Evolutionary conservation across 2,797 vertebrate genomes (phyloP), one percentile per base, ranked within the genome.

Genomic region (Phoebastria nigripes): DNA sequence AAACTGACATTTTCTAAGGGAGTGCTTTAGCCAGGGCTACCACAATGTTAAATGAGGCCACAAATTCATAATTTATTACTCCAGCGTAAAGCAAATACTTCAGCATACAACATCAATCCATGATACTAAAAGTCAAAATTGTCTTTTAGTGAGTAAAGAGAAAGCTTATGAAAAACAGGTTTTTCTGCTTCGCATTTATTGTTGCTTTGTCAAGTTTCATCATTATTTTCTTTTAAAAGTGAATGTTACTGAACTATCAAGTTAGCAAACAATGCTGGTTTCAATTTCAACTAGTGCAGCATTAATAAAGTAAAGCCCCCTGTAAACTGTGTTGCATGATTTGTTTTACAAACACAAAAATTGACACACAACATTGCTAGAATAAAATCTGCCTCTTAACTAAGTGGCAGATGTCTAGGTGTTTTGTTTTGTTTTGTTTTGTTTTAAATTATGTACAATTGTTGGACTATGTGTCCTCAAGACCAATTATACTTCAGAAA

Each of bases 31-130:
- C 37, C 58, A 58, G n/a, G 55, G 31, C 82, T 67, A 92, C 52
- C 31, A 65, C 20, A 51, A 44, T 41, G 7, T 89, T 93, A 96
- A 98, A 97, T 42, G 62, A 97, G 90, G 91, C 74, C 87, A 94
- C 77, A 49, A 80, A 96, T 92, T 96, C 87, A 90, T 94, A 91
- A 95, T 87, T 94, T 96, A 97, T 91, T 73, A 89, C 73, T 56
- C 71, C 21, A 19, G 5, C 19, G 90, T 92, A 94, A 89, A 82
- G 72, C 24, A 94, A 92, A 96, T 90, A 78, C 56, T 93, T 94
- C 66, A 95, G 61, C 72, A 94, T 73, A 51, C 66, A 82, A 28
- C 69, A 92, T 65, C 33, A 89, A 86, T 74, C 56, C 62, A 24
- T 39, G 12, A 73, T 8, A 42, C 12, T 66, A 15, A 94, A 97